Evolutionary conservation across 2,113 vertebrate species (phyloP).

Genomic region (Tichodroma muraria): DNA sequence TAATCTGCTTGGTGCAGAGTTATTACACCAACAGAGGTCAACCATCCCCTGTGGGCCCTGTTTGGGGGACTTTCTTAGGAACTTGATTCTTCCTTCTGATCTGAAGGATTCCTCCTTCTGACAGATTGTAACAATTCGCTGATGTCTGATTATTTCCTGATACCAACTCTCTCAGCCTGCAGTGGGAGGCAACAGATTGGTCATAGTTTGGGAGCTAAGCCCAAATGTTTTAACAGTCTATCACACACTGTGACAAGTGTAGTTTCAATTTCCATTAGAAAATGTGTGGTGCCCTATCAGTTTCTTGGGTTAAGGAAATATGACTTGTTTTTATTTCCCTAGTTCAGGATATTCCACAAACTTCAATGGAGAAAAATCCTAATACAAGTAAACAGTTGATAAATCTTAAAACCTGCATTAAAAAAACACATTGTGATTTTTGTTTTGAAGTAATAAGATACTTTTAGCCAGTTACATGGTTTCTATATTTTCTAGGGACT

Average conservation of each 20-base stretch:
- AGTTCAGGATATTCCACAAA: background rate
- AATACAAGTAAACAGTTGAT: background rate
- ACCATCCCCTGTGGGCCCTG: background rate
- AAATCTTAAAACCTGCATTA: background rate
- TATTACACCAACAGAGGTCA: background rate
- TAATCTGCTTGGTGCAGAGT: background rate
- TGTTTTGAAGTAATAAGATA: background rate
- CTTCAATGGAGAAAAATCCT: background rate
- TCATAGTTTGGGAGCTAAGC: constrained; percentile 31
- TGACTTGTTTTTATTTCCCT: background rate
- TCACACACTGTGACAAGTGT: background rate
- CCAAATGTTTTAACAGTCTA: constrained; percentile 24
- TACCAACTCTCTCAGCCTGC: background rate
- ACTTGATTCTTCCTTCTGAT: background rate
- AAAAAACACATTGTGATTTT: background rate
- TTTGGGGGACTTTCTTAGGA: background rate
- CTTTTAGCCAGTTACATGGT: background rate
- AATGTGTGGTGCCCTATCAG: background rate
- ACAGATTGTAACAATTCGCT: background rate
- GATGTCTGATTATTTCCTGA: background rate
- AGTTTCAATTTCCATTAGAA: background rate
- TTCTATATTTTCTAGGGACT: background rate
- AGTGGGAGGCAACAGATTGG: background rate
- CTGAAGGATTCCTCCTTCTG: background rate
- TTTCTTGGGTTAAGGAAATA: background rate